Evolutionary conservation across 2,888 invertebrate genomes (phyloP).

Genomic region (Ashinkailepas kermadecensis): DNA sequence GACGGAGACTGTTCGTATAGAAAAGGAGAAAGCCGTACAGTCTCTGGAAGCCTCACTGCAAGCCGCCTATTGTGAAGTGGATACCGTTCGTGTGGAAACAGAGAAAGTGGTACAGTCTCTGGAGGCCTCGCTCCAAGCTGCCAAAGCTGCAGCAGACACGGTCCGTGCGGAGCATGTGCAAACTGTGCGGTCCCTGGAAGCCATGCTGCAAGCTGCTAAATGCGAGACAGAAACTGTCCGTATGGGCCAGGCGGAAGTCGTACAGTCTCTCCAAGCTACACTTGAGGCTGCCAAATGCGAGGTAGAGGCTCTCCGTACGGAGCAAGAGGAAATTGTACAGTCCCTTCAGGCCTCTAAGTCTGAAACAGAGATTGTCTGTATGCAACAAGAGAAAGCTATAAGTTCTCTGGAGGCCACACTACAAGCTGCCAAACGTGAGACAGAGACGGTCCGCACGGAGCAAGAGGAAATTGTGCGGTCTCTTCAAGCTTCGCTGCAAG

Average conservation of each 20-base stretch:
- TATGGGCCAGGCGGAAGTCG: neutral
- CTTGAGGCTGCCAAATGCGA: neutral
- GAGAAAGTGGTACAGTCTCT: neutral
- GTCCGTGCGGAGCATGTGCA: neutral
- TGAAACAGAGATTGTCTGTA: neutral
- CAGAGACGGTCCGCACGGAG: neutral
- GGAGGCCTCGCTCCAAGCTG: no score
- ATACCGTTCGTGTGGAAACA: neutral
- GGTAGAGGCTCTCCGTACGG: neutral
- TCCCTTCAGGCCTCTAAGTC: neutral
- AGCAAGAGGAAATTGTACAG: neutral
- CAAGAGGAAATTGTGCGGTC: neutral
- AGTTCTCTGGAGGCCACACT: neutral
- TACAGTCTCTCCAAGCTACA: neutral
- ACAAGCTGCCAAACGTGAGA: neutral
- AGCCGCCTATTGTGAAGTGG: neutral
- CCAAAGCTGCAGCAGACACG: neutral
- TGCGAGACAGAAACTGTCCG: neutral
- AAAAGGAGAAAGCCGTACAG: neutral
- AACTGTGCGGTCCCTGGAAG: neutral
- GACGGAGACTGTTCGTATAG: neutral
- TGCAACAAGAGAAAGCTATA: neutral
- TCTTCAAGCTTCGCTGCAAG: neutral
- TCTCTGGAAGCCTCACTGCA: neutral
- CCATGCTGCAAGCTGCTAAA: neutral